These are phyloP conservation scores for Aplocera efformata DNA, from an alignment of 2,888 invertebrate species.

Conservation along the genomic window DNA sequence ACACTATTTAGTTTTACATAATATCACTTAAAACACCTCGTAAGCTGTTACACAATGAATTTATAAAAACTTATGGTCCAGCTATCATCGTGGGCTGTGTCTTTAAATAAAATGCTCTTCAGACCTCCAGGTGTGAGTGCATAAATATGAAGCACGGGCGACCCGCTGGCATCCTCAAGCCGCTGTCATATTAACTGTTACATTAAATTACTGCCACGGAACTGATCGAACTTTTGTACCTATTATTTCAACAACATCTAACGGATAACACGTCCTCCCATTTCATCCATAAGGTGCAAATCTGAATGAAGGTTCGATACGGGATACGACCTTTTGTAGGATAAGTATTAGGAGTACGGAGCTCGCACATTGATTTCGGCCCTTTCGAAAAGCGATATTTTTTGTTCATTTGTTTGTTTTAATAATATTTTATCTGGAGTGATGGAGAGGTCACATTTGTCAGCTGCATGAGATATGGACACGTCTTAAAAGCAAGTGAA, in stretches of 20 bases:
- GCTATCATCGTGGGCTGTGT: constrained; percentile 4
- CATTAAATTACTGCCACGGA: constrained; percentile 77
- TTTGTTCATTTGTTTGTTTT: constrained; percentile 80
- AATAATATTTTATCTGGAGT: constrained; percentile 79
- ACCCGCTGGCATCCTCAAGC: constrained; percentile 78
- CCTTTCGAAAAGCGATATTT: constrained; percentile 75
- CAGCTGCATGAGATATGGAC: constrained; percentile 72
- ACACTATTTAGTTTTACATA: no score
- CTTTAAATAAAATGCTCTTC: constrained; percentile 62
- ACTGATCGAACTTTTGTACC: constrained; percentile 63
- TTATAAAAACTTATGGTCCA: no score
- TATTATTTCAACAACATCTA: constrained; percentile 48
- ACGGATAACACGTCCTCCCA: constrained; percentile 33
- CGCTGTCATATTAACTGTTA: constrained; percentile 81
- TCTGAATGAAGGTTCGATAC: constrained; percentile 12
- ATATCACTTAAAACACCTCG: no score
- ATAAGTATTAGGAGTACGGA: constrained; percentile 46
- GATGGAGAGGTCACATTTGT: constrained; percentile 79
- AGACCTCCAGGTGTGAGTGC: constrained; percentile 80
- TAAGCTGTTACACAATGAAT: no score
- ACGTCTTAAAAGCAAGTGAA: constrained; percentile 52
- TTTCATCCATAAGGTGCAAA: constrained; percentile 11
- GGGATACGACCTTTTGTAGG: constrained; percentile 35
- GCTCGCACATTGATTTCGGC: constrained; percentile 80
- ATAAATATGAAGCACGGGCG: constrained; percentile 75